Evolutionary conservation across 2,113 vertebrate genomes (phyloP).

Genomic region (Hucho hucho): DNA sequence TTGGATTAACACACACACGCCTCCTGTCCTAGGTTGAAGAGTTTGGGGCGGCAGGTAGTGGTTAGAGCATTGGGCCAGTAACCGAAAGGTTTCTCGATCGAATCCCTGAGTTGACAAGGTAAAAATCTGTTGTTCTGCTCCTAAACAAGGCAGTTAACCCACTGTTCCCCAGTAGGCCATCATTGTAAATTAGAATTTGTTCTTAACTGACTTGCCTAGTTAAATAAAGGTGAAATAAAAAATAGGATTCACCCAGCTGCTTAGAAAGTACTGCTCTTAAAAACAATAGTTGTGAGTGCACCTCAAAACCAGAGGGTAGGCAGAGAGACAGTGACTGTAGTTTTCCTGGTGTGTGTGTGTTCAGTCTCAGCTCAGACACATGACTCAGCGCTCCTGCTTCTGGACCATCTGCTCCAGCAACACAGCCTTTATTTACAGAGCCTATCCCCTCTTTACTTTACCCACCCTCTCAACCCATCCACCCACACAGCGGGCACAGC

Average conservation of each 20-base stretch:
- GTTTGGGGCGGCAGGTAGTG: too few relatives aligned
- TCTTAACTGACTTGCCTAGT: too few relatives aligned
- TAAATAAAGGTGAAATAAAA: too few relatives aligned
- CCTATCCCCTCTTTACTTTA: not conserved
- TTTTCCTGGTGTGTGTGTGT: not conserved
- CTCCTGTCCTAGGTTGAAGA: constrained; percentile 47
- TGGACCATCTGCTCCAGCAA: not conserved
- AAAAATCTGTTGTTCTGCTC: too few relatives aligned
- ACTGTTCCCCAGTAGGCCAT: too few relatives aligned
- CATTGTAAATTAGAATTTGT: too few relatives aligned
- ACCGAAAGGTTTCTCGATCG: too few relatives aligned
- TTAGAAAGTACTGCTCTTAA: constrained; percentile 32
- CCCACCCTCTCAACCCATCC: not conserved
- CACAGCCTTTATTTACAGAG: constrained; percentile 5
- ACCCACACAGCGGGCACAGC: not conserved
- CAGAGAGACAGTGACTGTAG: not conserved
- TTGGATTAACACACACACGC: constrained; percentile 35
- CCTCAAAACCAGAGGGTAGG: constrained; percentile 32
- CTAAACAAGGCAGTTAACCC: too few relatives aligned
- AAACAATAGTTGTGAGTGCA: constrained; percentile 9
- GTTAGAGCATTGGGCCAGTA: too few relatives aligned
- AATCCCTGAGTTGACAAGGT: too few relatives aligned
- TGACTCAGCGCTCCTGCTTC: constrained; percentile 28
- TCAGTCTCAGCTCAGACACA: not conserved
- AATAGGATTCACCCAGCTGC: constrained; percentile 60